Conservation (phyloP, 2,797 vertebrate genomes). For the Myotis pilosus region DNA sequence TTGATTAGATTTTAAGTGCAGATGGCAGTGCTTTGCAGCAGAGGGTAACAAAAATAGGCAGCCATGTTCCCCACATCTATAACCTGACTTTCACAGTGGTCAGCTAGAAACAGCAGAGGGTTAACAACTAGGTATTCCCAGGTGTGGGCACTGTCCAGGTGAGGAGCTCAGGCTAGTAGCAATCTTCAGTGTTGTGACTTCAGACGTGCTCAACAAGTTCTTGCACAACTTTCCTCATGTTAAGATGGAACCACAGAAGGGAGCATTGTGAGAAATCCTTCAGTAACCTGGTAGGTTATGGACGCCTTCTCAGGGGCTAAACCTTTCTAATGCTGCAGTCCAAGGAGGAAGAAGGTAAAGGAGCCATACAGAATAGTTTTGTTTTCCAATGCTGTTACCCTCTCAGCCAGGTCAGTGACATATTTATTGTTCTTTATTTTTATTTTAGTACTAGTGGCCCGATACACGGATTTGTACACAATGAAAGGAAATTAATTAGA, state of each 20-base stretch:
- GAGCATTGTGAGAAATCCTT: not conserved
- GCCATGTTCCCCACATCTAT: not conserved
- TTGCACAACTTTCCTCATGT: not conserved
- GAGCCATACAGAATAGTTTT: not conserved
- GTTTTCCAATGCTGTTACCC: not conserved
- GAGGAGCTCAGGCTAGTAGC: not conserved
- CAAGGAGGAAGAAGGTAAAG: not conserved
- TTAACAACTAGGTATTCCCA: not conserved
- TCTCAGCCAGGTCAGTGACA: not conserved
- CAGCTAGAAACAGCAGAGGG: not conserved
- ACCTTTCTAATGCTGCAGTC: not conserved
- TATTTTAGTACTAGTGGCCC: not conserved
- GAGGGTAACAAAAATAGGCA: not conserved
- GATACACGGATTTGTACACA: too few relatives aligned
- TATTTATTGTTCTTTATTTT: constrained; percentile 17
- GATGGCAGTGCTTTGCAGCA: not conserved
- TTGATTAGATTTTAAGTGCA: not conserved
- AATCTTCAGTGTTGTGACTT: not conserved
- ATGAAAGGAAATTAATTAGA: too few relatives aligned
- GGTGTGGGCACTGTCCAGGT: not conserved
- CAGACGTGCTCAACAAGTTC: not conserved
- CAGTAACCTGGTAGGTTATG: not conserved
- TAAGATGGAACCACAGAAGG: not conserved
- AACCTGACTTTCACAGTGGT: not conserved
- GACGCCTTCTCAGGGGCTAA: not conserved